Conservation (phyloP, 1,140 invertebrate species). For the Anoplolepis gracilipes region DNA sequence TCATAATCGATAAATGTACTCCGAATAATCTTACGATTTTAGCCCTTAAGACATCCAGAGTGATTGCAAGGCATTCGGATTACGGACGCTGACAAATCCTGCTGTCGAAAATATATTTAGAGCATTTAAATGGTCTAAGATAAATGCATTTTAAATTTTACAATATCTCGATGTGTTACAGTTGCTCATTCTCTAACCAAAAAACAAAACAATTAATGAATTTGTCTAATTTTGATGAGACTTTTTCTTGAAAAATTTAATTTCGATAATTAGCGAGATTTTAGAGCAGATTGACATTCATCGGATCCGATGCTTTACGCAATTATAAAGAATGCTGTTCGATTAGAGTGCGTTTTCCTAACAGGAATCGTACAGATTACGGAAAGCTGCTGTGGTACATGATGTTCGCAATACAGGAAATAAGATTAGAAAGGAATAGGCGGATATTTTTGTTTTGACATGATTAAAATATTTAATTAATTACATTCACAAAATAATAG, state of each 20-base stretch:
- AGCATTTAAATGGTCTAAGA: background rate
- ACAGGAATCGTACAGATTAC: slow-evolving; percentile 3
- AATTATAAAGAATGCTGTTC: slow-evolving; percentile 40
- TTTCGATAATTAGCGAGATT: background rate
- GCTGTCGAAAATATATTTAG: background rate
- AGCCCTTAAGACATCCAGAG: slow-evolving; percentile 34
- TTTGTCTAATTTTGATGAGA: background rate
- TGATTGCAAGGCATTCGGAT: slow-evolving; percentile 41
- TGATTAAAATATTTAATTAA: slow-evolving; percentile 20
- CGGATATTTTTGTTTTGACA: background rate
- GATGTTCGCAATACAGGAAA: slow-evolving; percentile 10
- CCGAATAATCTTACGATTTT: slow-evolving; percentile 43
- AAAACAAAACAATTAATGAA: background rate
- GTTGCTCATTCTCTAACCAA: background rate
- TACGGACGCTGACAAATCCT: slow-evolving; percentile 9
- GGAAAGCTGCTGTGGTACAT: slow-evolving; percentile 3
- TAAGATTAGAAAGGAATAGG: no score
- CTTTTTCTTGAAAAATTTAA: background rate
- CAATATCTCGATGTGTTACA: background rate
- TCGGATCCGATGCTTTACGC: slow-evolving; percentile 33
- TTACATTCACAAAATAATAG: background rate
- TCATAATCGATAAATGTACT: slow-evolving; percentile 59
- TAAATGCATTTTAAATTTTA: slow-evolving; percentile 6
- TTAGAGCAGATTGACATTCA: slow-evolving; percentile 21
- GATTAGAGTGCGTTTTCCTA: slow-evolving; percentile 1